Evolutionary conservation across 1,140 invertebrate genomes (phyloP), one percentile per base, ranked within the genome.

Genomic region (Neomicropteryx cornuta): DNA sequence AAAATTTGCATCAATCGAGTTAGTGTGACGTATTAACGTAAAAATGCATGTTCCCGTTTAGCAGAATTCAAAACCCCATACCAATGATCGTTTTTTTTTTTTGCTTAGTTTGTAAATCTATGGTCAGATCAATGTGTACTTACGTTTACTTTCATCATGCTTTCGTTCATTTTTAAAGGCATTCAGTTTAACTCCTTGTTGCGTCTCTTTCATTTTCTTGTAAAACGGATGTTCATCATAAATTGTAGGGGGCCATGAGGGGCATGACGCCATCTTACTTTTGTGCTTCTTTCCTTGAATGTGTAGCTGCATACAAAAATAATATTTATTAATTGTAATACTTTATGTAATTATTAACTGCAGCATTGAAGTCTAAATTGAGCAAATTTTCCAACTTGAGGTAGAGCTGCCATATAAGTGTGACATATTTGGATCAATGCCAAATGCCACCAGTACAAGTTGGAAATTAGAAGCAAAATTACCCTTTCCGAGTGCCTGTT

Each of bases 221-320:
- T 13, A 32, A 37, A 46, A 54, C 4, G 58, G 60, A 39, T 61
- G 58, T 4, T 55, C 44, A 1, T 48, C 45, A 21, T 54, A 62
- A 23, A 64, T 60, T 4, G 33, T 50, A 11, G 20, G 0, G 0
- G 60, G 52, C 60, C 60, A 64, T 13, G 48, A 20, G 19, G 8
- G 52, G 18, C 37, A 49, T 31, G 46, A 33, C 1, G 45, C n/a
- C 33, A 64, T 38, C 47, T 55, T 62, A 19, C 19, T 48, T 44
- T 63, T 64, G 44, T 66, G 63, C 37, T 61, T 63, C 45, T 59
- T 61, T 18, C 63, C 63, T 18, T 56, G 55, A 45, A 66, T 55
- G 40, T 66, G 63, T 2, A 47, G 48, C 46, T 56, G 41, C n/a
- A 36, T 30, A 23, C 5, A 14, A 44, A 45, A 42, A 36, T 33